phyloP scores from a whole-genome alignment of 1,140 invertebrate genomes.

The Andrena cerasifolii region DNA sequence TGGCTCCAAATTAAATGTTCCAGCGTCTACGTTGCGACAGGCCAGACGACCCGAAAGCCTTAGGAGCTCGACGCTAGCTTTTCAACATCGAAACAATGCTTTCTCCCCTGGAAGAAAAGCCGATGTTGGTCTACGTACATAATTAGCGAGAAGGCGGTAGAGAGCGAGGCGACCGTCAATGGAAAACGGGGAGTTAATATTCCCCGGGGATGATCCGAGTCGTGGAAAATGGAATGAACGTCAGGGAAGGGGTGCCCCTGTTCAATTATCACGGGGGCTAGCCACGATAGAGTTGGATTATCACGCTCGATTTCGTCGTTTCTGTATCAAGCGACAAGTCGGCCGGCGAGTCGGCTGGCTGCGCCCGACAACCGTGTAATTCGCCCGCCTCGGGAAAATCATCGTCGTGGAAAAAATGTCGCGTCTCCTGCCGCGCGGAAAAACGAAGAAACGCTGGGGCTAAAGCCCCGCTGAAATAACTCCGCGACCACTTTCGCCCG shows the following conservation, averaged over 20 bases:
- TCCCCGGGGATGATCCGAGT: background rate
- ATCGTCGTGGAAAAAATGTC: conserved; percentile 76
- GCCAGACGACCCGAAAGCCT: background rate
- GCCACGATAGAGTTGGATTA: conserved; percentile 37
- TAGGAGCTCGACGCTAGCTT: no score
- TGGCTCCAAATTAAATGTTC: conserved; percentile 11
- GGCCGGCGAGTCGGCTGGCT: conserved; percentile 56
- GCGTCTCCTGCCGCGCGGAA: conserved; percentile 40
- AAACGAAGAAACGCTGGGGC: conserved; percentile 23
- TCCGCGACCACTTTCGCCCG: conserved; percentile 10
- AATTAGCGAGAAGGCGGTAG: background rate
- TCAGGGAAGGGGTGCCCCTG: background rate
- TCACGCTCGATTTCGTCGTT: conserved; percentile 65
- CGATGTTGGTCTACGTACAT: no score
- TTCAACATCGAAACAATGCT: no score
- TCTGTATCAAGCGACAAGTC: conserved; percentile 54
- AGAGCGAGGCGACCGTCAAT: background rate
- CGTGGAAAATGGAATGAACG: conserved; percentile 2
- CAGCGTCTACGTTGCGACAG: background rate
- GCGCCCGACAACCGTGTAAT: conserved; percentile 80
- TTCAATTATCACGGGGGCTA: conserved; percentile 61
- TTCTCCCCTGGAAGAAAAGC: no score
- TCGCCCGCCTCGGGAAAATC: conserved; percentile 73
- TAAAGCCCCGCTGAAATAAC: conserved; percentile 17
- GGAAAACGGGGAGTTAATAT: background rate